Base-by-base conservation (phyloP, 1,140 invertebrate species). In the Heliconius congener region DNA sequence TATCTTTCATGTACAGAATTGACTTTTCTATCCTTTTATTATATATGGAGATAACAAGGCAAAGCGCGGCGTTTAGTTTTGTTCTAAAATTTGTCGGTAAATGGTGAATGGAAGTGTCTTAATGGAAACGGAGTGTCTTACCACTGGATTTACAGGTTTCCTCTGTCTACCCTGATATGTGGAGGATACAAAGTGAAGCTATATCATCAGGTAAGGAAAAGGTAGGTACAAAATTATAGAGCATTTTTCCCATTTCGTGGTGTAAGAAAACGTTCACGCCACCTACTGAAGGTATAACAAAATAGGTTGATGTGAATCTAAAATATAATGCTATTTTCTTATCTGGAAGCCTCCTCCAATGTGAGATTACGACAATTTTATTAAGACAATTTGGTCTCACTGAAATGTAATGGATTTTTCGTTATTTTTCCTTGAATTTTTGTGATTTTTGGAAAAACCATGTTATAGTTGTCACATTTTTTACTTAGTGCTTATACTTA, bases 311-410 rank as follows among this genome's bases (percentile, higher is more conserved):
- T 72, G 37, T 42, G 37, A 72, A 42, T 37, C 71, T 23, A 39
- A 72, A 42, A 72, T 72, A 42, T 72, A 72, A 72, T 72, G 71
- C 39, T 19, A 72, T 72, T 72, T 72, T 72, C 71, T 72, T 72
- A 72, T 72, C 71, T 72, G 18, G 16, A 37, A 39, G 34, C n/a
- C 37, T 42, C n/a, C 23, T 8, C 8, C 2, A 3, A 42, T 72
- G 37, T 42, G 71, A 72, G 37, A 18, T 72, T 72, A 72, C 37
- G 71, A 72, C 71, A 66, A 66, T 66, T 66, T 66, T 71, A 39
- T 71, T 71, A 71, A 34, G 37, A 71, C 34, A 71, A 39, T 72
- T 72, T 39, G 71, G 71, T 39, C 37, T 37, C 39, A 6, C 37
- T 42, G 18, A 39, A 39, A 72, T 39, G 39, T 72, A 72, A 66